These are phyloP conservation scores for Archegozetes longisetosus DNA, from an alignment of 1,140 invertebrate species.

Conservation along the genomic window DNA sequence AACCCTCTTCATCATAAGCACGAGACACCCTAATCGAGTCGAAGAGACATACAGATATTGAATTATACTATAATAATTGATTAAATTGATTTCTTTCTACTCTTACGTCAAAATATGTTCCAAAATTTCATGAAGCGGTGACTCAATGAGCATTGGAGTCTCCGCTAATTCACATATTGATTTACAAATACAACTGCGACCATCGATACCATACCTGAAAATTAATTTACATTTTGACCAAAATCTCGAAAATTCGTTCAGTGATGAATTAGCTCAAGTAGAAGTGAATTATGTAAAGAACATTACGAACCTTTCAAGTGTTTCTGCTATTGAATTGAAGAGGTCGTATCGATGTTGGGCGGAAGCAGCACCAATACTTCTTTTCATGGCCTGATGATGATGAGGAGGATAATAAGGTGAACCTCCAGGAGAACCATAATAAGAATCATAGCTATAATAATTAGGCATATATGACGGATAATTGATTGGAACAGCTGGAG, in stretches of 20 bases:
- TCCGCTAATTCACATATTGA: constrained; percentile 11
- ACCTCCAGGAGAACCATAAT: not conserved
- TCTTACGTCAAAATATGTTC: constrained; percentile 13
- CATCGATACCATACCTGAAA: constrained; percentile 6
- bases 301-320: constrained; percentile 4
- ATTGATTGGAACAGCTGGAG: not conserved
- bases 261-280: not conserved
- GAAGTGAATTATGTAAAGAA: too few species aligned
- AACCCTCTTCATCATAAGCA: not conserved
- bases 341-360: constrained; percentile 1
- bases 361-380: constrained; percentile 1
- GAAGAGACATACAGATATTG: too few species aligned
- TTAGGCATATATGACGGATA: not conserved
- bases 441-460: not conserved
- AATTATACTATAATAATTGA: too few species aligned
- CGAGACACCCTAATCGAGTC: constrained; percentile 6
- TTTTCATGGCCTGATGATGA: not conserved
- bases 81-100: too few species aligned
- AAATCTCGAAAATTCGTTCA: not conserved
- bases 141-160: constrained; percentile 2
- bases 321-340: constrained; percentile 2
- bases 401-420: not conserved
- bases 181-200: constrained; percentile 2
- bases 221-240: not conserved
- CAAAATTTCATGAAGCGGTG: constrained; percentile 5